These are phyloP conservation scores for Zeugodacus cucurbitae DNA, from an alignment of 1,140 invertebrate genomes.

Conservation along the genomic window DNA sequence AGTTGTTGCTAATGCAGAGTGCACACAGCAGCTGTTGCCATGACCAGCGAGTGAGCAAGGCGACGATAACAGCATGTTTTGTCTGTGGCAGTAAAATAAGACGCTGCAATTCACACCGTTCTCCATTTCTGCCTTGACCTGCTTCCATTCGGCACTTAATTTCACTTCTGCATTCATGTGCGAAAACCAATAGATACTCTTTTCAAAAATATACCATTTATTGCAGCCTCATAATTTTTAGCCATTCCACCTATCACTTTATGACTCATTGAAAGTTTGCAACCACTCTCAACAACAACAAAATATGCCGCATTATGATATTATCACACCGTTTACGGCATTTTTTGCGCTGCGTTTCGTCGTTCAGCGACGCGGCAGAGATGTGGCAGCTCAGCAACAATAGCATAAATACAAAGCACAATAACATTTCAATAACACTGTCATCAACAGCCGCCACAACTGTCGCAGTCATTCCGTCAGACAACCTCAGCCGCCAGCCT, in stretches of 20 bases:
- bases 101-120: background rate
- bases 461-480: background rate
- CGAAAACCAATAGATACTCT: background rate
- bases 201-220: background rate
- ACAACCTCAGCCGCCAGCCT: background rate
- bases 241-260: background rate
- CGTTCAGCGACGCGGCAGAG: background rate
- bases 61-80: background rate
- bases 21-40: background rate
- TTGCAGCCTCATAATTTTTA: background rate
- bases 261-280: background rate
- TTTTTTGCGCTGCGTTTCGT: background rate
- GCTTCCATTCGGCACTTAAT: background rate
- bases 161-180: too few species aligned
- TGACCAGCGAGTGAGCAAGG: background rate
- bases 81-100: background rate
- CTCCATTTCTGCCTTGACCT: background rate
- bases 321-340: background rate
- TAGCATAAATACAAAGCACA: background rate
- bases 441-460: background rate
- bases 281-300: background rate
- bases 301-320: background rate
- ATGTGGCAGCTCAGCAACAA: background rate
- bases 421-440: constrained; percentile 16
- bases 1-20: background rate